Conservation (phyloP, 2,888 invertebrate genomes). For the Dysmachus trigonus region DNA sequence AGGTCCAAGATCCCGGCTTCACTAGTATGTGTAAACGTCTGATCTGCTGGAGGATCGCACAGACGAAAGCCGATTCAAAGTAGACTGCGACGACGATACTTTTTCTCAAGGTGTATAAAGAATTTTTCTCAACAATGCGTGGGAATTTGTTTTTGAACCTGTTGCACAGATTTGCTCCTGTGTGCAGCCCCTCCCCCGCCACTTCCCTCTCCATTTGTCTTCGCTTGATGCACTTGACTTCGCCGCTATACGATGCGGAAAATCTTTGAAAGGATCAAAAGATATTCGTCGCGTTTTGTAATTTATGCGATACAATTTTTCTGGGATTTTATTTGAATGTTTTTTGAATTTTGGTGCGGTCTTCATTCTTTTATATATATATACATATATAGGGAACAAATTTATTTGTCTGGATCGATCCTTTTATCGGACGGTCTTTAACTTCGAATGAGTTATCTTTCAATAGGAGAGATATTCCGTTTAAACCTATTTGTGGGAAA, state of each 20-base stretch:
- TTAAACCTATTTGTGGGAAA: neutral
- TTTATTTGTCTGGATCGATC: conserved; percentile 1
- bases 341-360: neutral
- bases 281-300: neutral
- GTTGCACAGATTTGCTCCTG: conserved; percentile 41
- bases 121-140: conserved; percentile 48
- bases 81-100: conserved; percentile 14
- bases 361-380: neutral
- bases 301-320: conserved; percentile 13
- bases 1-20: conserved; percentile 3
- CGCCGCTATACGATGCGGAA: conserved; percentile 21
- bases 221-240: conserved; percentile 46
- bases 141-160: conserved; percentile 49
- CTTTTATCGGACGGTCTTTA: neutral
- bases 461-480: neutral
- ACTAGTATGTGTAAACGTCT: neutral
- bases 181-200: neutral
- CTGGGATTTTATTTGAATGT: neutral
- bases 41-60: neutral
- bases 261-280: conserved; percentile 35
- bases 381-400: neutral
- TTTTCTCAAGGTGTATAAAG: conserved; percentile 40
- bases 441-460: neutral
- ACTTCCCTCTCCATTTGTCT: neutral
- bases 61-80: conserved; percentile 19